Evolutionary conservation across 2,113 vertebrate species (phyloP).

Genomic region (Seriola quinqueradiata): DNA sequence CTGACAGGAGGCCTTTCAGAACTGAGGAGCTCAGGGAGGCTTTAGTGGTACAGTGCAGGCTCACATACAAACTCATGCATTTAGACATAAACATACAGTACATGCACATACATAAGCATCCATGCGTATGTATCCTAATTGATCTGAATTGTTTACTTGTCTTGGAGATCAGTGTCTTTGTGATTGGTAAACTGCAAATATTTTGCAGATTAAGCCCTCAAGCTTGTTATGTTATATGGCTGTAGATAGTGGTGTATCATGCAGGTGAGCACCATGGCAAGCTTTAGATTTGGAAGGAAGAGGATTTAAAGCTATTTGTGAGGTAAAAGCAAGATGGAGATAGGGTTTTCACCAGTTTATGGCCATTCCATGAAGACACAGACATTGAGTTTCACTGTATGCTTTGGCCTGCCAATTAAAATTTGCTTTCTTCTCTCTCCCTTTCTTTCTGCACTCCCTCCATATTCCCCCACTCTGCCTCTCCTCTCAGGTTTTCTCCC

Average conservation of each 20-base stretch:
- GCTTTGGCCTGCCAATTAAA: constrained; percentile 23
- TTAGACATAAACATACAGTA: constrained; percentile 29
- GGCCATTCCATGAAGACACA: constrained; percentile 41
- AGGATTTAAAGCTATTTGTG: background rate
- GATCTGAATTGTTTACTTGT: background rate
- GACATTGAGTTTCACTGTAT: background rate
- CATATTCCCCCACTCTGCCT: constrained; percentile 34
- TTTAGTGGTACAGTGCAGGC: constrained; percentile 31
- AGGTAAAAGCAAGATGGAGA: background rate
- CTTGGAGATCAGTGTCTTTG: constrained; percentile 30
- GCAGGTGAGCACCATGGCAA: constrained; percentile 1
- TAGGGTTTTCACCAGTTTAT: constrained; percentile 32
- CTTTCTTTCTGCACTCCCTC: constrained; percentile 16
- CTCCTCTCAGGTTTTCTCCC: constrained; percentile 93
- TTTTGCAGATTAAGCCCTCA: background rate
- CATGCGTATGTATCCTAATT: constrained; percentile 4
- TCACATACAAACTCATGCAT: constrained; percentile 30
- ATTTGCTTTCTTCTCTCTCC: constrained; percentile 28
- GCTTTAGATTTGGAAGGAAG: constrained; percentile 2
- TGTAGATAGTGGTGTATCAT: background rate
- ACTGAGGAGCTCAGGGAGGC: constrained; percentile 22
- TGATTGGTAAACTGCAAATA: constrained; percentile 5
- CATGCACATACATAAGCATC: constrained; percentile 7
- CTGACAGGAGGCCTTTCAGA: constrained; percentile 63
- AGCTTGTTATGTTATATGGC: background rate